Evolutionary conservation across 2,888 invertebrate species (phyloP), one percentile per base, ranked within the genome.

Genomic region (Chymomyza procnemis): DNA sequence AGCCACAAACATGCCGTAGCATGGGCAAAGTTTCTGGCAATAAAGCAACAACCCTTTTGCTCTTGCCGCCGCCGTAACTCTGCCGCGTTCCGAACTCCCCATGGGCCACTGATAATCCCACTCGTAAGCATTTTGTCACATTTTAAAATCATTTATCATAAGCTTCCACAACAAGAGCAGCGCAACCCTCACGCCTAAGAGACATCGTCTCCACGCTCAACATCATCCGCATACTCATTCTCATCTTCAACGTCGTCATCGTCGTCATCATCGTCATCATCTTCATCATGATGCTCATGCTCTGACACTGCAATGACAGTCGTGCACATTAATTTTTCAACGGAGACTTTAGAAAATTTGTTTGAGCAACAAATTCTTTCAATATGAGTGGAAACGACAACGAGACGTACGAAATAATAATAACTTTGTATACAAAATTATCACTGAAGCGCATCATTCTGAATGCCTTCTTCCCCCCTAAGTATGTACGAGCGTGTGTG

Each of bases 141-240:
- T 85, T 87, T 76, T 81, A 84, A 87, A 88, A 79, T 85, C 88
- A 88, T 89, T 89, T 89, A 88, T 89, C 89, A 89, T 87, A 78
- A 78, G 81, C 75, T 85, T 83, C 79, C 78, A 83, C 79, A 80
- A 85, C 79, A 78, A 55, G 14, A 55, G 58, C 71, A 71, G 47
- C 70, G 47, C 70, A 66, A 64, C 79, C 73, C 76, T 79, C 82
- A 71, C 78, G 79, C 80, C 80, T 26, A 0, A 22, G 12, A n/a
- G 19, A 26, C 50, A 18, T n/a, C 54, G 19, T n/a, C 54, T 34
- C 59, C 54, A n/a, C n/a, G n/a, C n/a, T n/a, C n/a, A n/a, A n/a
- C n/a, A n/a, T n/a, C n/a, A 58, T 58, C 34, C 14, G 6, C 26
- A 26, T 26, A 26, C 4, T 56, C 54, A 26, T 26, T 4, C 26